Conservation (phyloP, 64 coral and sea anemone genomes). For the Montipora capricornis region DNA sequence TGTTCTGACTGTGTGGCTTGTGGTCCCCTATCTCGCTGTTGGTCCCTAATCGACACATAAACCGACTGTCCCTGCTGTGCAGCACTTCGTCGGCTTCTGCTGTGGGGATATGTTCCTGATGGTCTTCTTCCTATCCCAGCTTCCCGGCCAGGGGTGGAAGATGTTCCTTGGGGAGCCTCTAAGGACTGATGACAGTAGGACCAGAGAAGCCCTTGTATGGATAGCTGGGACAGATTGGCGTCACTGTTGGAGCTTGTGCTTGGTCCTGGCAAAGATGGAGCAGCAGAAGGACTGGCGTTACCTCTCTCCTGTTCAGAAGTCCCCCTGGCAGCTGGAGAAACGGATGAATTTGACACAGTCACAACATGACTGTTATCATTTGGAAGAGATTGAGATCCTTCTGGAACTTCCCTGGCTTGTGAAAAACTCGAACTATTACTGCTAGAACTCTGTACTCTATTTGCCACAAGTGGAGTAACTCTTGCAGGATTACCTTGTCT, state of each 20-base stretch:
- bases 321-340: background rate
- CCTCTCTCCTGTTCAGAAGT: background rate
- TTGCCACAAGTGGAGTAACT: slow-evolving; percentile 19
- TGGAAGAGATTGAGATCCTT: slow-evolving; percentile 3
- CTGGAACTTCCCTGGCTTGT: background rate
- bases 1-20: slow-evolving; percentile 17
- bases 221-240: background rate
- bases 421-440: slow-evolving; percentile 4
- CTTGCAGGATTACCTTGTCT: slow-evolving; percentile 12
- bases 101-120: background rate
- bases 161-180: background rate
- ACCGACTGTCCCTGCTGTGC: slow-evolving; percentile 68
- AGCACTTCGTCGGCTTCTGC: background rate
- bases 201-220: background rate
- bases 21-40: slow-evolving; percentile 52
- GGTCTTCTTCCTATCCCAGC: background rate
- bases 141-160: background rate
- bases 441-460: background rate
- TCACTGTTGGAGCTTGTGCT: background rate
- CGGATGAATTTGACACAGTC: background rate
- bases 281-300: background rate
- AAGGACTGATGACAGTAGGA: background rate
- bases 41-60: slow-evolving; percentile 83
- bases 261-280: background rate
- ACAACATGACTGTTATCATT: background rate